Conservation (phyloP, 1,140 invertebrate species). For the Bombus superbus region DNA sequence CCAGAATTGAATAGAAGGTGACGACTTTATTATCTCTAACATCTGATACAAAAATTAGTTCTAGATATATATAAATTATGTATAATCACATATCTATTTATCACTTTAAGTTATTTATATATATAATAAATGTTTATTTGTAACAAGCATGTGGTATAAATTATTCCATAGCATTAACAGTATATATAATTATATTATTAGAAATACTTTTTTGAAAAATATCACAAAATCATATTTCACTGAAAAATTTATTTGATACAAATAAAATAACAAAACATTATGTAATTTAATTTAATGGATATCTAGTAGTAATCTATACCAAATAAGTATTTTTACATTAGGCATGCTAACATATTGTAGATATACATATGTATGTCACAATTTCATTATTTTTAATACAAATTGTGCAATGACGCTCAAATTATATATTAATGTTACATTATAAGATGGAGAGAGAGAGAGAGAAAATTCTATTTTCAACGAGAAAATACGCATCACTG, state of each 20-base stretch:
- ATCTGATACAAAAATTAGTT: not conserved
- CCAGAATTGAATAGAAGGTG: slow-evolving; percentile 92
- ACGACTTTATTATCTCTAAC: not conserved
- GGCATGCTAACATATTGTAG: not conserved
- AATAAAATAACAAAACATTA: not conserved
- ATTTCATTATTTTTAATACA: slow-evolving; percentile 29
- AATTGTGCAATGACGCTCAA: slow-evolving; percentile 53
- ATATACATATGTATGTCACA: not conserved
- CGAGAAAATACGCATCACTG: not conserved
- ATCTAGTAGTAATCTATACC: not conserved
- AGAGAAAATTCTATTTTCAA: not conserved
- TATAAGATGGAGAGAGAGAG: not conserved
- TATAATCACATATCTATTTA: not conserved
- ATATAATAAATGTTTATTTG: not conserved
- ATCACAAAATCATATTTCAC: not conserved
- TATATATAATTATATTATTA: not conserved
- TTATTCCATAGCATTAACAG: not conserved
- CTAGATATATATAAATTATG: not conserved
- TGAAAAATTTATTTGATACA: not conserved
- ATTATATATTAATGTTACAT: not conserved
- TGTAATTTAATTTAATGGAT: not conserved
- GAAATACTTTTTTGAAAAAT: not conserved
- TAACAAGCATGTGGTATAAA: not conserved
- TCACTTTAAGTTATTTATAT: not conserved
- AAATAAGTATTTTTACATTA: not conserved